Evolutionary conservation across 1,140 invertebrate genomes (phyloP).

Genomic region (Danaus plexippus): DNA sequence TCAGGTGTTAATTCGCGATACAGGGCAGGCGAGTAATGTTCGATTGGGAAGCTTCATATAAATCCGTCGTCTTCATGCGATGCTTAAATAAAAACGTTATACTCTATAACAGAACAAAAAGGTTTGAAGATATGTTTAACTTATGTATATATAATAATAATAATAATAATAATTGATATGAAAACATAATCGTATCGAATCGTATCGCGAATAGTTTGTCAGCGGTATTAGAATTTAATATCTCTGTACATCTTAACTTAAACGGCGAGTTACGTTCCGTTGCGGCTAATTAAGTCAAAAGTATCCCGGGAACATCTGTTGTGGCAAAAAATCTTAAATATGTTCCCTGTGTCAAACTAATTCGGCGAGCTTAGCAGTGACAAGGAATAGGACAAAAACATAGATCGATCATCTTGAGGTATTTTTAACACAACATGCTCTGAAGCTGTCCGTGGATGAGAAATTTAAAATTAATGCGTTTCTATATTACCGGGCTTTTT

Average conservation of each 20-base stretch:
- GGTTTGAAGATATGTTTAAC: slow-evolving; percentile 7
- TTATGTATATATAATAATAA: too few species aligned
- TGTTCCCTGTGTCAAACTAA: slow-evolving; percentile 63
- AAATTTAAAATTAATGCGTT: too few species aligned
- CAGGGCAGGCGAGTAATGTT: slow-evolving; percentile 43
- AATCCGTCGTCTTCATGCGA: slow-evolving; percentile 37
- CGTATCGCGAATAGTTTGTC: too few species aligned
- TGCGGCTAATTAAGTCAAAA: slow-evolving; percentile 51
- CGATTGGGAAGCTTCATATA: slow-evolving; percentile 32
- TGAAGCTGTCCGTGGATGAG: background rate
- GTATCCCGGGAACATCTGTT: slow-evolving; percentile 56
- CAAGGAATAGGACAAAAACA: slow-evolving; percentile 58
- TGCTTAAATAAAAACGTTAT: too few species aligned
- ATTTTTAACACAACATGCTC: slow-evolving; percentile 31
- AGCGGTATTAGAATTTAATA: too few species aligned
- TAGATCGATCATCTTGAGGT: slow-evolving; percentile 51
- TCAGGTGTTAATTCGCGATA: slow-evolving; percentile 27
- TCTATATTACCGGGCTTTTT: too few species aligned
- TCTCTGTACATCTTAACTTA: background rate
- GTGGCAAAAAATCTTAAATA: slow-evolving; percentile 55
- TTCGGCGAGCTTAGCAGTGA: slow-evolving; percentile 48
- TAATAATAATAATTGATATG: slow-evolving; percentile 18
- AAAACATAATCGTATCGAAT: too few species aligned
- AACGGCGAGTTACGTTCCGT: slow-evolving; percentile 40
- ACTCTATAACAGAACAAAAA: too few species aligned